Percentiles rank a stretch among this genome's conserved stretches.
These are phyloP conservation scores for Sympetrum striolatum DNA, from an alignment of 2,888 invertebrate genomes.

Conservation along the genomic window DNA sequence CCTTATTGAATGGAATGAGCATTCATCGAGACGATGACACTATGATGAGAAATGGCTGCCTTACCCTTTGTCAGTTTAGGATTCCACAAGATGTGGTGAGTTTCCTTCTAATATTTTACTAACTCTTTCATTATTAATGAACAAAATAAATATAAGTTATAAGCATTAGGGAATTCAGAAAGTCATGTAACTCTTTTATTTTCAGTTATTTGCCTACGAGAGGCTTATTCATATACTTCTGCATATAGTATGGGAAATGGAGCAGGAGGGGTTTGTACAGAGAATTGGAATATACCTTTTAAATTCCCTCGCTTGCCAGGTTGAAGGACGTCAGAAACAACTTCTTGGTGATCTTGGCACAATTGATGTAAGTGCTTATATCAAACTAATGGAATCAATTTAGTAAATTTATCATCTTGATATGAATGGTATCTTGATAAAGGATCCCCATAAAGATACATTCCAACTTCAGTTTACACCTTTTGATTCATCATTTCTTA, in stretches of 20 bases:
- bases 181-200: conserved; percentile 48
- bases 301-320: conserved; percentile 95
- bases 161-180: background rate
- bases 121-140: background rate
- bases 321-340: conserved; percentile 90
- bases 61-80: conserved; percentile 92
- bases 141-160: too few relatives aligned
- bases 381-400: too few relatives aligned
- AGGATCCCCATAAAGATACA: too few relatives aligned
- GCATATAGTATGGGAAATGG: conserved; percentile 79
- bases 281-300: conserved; percentile 93
- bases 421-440: too few relatives aligned
- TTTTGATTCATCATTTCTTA: too few relatives aligned
- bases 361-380: conserved; percentile 69
- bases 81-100: conserved; percentile 91
- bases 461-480: too few relatives aligned
- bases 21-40: conserved; percentile 84
- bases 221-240: conserved; percentile 83
- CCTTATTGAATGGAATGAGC: conserved; percentile 88
- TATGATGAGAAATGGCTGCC: conserved; percentile 96
- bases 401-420: too few relatives aligned
- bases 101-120: background rate
- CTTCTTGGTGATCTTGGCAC: conserved; percentile 91
- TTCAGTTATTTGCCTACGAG: conserved; percentile 88
- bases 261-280: conserved; percentile 91